phyloP scores from a whole-genome alignment of 2,888 invertebrate species.

The Morpho helenor region DNA sequence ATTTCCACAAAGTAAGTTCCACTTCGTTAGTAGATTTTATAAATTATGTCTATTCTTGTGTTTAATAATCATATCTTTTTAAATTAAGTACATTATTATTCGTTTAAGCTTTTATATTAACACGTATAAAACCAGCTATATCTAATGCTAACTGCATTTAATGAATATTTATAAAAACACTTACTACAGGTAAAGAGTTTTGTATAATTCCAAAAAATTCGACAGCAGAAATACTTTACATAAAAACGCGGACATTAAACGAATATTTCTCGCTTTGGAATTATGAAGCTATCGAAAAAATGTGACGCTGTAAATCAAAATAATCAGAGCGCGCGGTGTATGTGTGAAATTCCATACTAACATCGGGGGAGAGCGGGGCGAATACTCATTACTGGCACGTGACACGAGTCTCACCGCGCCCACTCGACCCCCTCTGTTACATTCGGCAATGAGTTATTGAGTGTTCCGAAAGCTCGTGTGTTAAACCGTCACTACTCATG shows the following conservation, averaged over 20 bases:
- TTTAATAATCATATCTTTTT: no score
- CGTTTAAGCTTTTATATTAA: no score
- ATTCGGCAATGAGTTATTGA: conserved; percentile 77
- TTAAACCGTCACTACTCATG: conserved; percentile 41
- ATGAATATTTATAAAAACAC: no score
- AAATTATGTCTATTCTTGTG: no score
- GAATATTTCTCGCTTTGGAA: conserved; percentile 21
- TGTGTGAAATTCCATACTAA: conserved; percentile 73
- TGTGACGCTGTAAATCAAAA: conserved; percentile 59
- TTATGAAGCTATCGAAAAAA: conserved; percentile 37
- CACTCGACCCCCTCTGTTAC: conserved; percentile 50
- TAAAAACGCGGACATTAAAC: conserved; percentile 19
- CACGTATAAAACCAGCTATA: no score
- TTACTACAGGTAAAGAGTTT: no score
- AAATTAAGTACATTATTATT: no score
- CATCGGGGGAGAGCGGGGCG: conserved; percentile 44
- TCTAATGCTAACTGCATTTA: no score
- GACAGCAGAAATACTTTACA: neutral
- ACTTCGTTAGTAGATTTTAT: no score
- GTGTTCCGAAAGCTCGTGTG: conserved; percentile 66
- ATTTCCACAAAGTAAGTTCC: no score
- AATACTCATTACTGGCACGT: conserved; percentile 76
- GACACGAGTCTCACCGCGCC: conserved; percentile 63
- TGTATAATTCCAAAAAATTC: neutral
- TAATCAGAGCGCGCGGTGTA: conserved; percentile 60